These are phyloP conservation scores for Gavia stellata DNA, from an alignment of 2,113 vertebrate genomes.

Conservation along the genomic window DNA sequence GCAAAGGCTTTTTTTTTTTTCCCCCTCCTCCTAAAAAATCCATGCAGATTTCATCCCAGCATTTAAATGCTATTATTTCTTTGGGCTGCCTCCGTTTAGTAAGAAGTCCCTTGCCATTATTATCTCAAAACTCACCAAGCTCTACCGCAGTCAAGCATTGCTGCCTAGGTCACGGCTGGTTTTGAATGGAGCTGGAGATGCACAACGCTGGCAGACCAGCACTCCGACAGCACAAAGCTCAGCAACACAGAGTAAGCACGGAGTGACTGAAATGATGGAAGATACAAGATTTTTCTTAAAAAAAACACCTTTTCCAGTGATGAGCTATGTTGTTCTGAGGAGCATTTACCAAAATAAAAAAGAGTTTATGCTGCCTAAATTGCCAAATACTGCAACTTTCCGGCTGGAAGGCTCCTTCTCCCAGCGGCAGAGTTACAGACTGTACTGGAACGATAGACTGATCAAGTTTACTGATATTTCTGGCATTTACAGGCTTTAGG, in stretches of 20 bases:
- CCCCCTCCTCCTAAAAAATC: background rate
- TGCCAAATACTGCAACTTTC: background rate
- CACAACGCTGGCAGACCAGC: background rate
- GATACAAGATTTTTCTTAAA: fast-evolving
- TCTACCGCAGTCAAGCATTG: fast-evolving
- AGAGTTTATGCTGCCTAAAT: background rate
- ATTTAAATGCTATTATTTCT: background rate
- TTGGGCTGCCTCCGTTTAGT: background rate
- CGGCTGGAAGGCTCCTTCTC: background rate
- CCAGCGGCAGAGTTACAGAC: background rate
- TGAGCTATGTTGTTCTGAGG: background rate
- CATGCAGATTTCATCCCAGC: background rate
- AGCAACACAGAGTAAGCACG: fast-evolving
- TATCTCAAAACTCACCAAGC: background rate
- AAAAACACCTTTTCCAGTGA: background rate
- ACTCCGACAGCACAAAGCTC: background rate
- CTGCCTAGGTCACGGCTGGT: background rate
- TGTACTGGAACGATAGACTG: fast-evolving
- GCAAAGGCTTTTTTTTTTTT: background rate
- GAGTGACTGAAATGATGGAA: background rate
- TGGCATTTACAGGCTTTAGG: background rate
- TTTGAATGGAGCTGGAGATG: background rate
- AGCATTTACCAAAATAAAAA: background rate
- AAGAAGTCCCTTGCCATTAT: background rate
- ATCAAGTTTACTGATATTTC: background rate